A percentile compares a stretch with the other conserved stretches of the same genome.
Evolutionary conservation across 2,888 invertebrate genomes (phyloP).

Genomic region (Parelbella ahira): DNA sequence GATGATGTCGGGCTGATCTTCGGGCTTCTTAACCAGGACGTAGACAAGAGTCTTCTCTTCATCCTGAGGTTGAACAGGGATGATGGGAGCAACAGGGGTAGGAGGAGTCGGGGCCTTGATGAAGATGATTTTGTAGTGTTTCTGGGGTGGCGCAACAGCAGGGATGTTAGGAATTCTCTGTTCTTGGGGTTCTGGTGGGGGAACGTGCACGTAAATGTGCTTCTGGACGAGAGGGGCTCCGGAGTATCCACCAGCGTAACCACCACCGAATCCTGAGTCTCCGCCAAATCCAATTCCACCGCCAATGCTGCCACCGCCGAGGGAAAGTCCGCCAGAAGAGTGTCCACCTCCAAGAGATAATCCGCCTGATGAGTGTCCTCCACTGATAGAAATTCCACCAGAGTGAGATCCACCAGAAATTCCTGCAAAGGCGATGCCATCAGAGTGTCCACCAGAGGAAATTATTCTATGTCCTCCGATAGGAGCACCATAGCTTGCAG

Average conservation of each 20-base stretch:
- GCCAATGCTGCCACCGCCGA: slow-evolving; percentile 36
- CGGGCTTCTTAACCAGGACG: slow-evolving; percentile 93
- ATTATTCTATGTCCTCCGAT: slow-evolving; percentile 37
- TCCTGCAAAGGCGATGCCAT: slow-evolving; percentile 46
- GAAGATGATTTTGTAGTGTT: slow-evolving; percentile 96
- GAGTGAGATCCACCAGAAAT: slow-evolving; percentile 47
- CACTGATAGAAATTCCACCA: slow-evolving; percentile 45
- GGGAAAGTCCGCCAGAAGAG: not conserved
- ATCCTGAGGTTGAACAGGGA: slow-evolving; percentile 89
- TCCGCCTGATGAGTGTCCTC: slow-evolving; percentile 36
- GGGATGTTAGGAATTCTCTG: slow-evolving; percentile 83
- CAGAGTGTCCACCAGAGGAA: slow-evolving; percentile 43
- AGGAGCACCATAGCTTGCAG: slow-evolving; percentile 49
- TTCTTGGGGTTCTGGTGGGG: slow-evolving; percentile 92
- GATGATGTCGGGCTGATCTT: slow-evolving; percentile 89
- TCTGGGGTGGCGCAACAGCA: slow-evolving; percentile 87
- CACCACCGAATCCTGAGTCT: slow-evolving; percentile 51
- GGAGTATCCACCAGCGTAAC: slow-evolving; percentile 67
- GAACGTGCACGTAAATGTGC: slow-evolving; percentile 94
- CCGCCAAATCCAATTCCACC: slow-evolving; percentile 46
- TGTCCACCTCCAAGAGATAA: slow-evolving; percentile 35
- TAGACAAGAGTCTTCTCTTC: slow-evolving; percentile 94
- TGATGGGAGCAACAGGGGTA: slow-evolving; percentile 89
- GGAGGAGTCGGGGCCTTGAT: slow-evolving; percentile 94
- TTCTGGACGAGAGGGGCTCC: slow-evolving; percentile 87